These are phyloP conservation scores for Elephas maximus DNA, from an alignment of 2,113 vertebrate genomes.

Conservation along the genomic window DNA sequence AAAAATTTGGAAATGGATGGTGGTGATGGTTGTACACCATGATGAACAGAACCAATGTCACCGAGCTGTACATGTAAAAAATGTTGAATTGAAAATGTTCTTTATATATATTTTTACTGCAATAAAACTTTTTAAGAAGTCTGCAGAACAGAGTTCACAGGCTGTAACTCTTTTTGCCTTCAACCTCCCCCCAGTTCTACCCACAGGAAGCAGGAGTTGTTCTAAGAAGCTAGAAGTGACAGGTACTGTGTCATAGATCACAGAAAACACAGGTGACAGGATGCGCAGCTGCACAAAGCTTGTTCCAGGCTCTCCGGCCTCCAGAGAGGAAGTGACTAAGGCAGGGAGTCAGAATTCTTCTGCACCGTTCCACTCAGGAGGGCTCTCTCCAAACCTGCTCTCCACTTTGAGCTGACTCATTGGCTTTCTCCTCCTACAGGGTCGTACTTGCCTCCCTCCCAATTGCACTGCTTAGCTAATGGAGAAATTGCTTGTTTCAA, in stretches of 20 bases:
- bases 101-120: background rate
- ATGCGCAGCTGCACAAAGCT: background rate
- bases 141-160: background rate
- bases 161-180: background rate
- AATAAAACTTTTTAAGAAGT: background rate
- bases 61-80: background rate
- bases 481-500: slow-evolving; percentile 3
- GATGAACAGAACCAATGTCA: background rate
- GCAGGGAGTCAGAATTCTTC: background rate
- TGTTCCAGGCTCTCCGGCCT: background rate
- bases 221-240: slow-evolving; percentile 42
- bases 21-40: background rate
- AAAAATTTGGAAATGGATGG: background rate
- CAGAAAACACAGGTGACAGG: background rate
- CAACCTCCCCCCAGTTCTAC: background rate
- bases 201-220: background rate
- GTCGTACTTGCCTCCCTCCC: background rate
- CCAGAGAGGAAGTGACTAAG: slow-evolving; percentile 67
- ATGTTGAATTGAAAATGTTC: background rate
- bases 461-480: background rate
- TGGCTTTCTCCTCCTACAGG: background rate
- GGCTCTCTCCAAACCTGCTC: background rate
- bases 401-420: slow-evolving; percentile 33
- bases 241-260: slow-evolving; percentile 10
- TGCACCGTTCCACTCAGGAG: background rate